These are phyloP conservation scores for Dendroctonus valens DNA, from an alignment of 1,140 invertebrate species.

Conservation along the genomic window DNA sequence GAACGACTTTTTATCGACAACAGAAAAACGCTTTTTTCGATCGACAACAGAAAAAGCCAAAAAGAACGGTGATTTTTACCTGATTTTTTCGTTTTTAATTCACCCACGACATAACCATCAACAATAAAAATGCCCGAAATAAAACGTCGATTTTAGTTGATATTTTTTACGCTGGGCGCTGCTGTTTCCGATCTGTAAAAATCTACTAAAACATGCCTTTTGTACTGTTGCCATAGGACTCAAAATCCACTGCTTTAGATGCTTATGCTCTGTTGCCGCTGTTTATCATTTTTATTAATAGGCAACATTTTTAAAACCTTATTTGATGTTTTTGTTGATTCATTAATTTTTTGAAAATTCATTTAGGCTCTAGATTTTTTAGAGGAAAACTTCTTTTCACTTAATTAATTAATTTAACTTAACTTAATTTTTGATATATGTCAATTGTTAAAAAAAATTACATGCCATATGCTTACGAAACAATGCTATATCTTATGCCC, in stretches of 20 bases:
- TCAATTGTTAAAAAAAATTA: too few species aligned
- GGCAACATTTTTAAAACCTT: too few species aligned
- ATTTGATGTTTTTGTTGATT: too few species aligned
- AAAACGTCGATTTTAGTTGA: slow-evolving; percentile 47
- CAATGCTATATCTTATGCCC: too few species aligned
- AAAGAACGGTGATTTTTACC: slow-evolving; percentile 41
- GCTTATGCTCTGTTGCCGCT: too few species aligned
- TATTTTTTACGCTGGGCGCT: slow-evolving; percentile 48
- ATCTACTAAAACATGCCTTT: slow-evolving; percentile 21
- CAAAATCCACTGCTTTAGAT: slow-evolving; percentile 1
- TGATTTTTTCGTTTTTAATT: slow-evolving; percentile 37
- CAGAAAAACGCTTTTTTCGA: slow-evolving; percentile 20
- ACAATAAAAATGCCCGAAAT: slow-evolving; percentile 40
- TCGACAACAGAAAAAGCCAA: slow-evolving; percentile 28
- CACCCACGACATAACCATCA: slow-evolving; percentile 40
- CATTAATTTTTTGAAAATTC: too few species aligned
- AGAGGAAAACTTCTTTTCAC: too few species aligned
- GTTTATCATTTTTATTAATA: too few species aligned
- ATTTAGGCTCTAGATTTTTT: too few species aligned
- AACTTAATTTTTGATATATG: too few species aligned
- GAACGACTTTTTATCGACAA: slow-evolving; percentile 12
- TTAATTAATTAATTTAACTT: too few species aligned
- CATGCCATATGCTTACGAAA: too few species aligned
- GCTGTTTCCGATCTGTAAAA: slow-evolving; percentile 39
- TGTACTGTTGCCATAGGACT: slow-evolving; percentile 11